Base-by-base conservation (phyloP, 2,113 vertebrate species). In the Triplophysa rosa region DNA sequence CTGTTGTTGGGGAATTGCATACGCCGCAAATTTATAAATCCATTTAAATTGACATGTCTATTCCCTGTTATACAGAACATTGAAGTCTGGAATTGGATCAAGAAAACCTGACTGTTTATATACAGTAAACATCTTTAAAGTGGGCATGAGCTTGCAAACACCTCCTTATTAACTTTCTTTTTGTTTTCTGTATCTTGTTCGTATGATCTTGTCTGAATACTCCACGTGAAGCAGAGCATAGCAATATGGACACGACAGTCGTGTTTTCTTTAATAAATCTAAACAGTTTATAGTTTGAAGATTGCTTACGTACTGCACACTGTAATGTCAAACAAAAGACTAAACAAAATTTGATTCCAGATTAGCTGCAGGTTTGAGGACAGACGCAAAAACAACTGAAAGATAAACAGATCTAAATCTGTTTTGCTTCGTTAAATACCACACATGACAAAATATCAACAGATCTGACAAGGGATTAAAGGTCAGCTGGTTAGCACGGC, bases 221-320 rank as follows among this genome's bases (percentile, higher is more conserved):
- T 14, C 8, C 21, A 45, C 9, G 21, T 45, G 19, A 74, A n/a
- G 23, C 24, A 26, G 68, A 2, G 33, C n/a, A 45, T 29, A 47
- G 6, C 14, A 3, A 61, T 29, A 74, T 63, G 40, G 23, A 74
- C 23, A 63, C 40, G 47, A 26, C 37, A 63, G 21, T 74, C 16
- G 45, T 63, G 58, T 49, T 24, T 63, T 2, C 13, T 26, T 62
- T 62, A 74, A 47, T 63, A 10, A 63, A 74, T 47, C 58, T 63
- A 58, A 58, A 61, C 70, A 74, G 40, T 74, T 74, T 63, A 74
- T 63, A 74, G 71, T 29, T 47, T 21, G 19, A 58, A 58, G 19
- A 58, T 58, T 58, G 54, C 19, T 58, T 58, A 58, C 19, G n/a
- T 21, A 8, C 16, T 17, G 37, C 10, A 37, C 8, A 45, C 33